Evolutionary conservation across 2,113 vertebrate species (phyloP).

Genomic region (Petromus typicus): DNA sequence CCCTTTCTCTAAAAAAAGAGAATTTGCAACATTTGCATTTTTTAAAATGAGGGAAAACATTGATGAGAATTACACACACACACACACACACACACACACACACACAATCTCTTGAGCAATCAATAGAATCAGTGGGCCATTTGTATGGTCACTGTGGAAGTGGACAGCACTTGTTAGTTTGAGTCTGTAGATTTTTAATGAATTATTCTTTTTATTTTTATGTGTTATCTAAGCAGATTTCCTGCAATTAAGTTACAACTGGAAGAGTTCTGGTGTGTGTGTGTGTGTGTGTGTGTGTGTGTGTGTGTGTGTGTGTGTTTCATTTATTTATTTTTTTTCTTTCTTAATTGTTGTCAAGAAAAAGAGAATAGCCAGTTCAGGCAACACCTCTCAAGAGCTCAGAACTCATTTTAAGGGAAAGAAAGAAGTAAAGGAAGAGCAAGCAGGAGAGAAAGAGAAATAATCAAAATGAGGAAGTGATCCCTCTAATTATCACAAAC

Average conservation of each 20-base stretch:
- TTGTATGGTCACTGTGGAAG: background rate
- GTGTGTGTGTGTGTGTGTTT: background rate
- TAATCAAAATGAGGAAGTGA: slow-evolving; percentile 86
- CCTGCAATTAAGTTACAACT: background rate
- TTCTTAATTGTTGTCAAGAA: background rate
- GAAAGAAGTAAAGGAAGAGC: background rate
- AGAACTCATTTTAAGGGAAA: slow-evolving; percentile 34
- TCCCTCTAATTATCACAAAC: slow-evolving; percentile 83
- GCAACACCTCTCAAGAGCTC: slow-evolving; percentile 64
- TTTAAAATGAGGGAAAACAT: background rate
- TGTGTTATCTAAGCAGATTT: background rate
- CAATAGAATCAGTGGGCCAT: background rate
- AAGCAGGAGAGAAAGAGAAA: slow-evolving; percentile 58
- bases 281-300: background rate
- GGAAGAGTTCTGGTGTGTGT: background rate
- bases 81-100: background rate
- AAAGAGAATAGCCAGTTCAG: background rate
- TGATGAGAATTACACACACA: background rate
- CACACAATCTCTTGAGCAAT: background rate
- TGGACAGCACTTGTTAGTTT: background rate
- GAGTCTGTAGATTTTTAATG: slow-evolving; percentile 37
- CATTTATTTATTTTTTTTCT: background rate
- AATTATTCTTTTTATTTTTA: background rate
- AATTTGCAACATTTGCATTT: slow-evolving; percentile 21
- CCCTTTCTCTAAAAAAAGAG: background rate